Base-by-base conservation (phyloP, 2,888 invertebrate species). In the Pachycephus smyrnensis region DNA sequence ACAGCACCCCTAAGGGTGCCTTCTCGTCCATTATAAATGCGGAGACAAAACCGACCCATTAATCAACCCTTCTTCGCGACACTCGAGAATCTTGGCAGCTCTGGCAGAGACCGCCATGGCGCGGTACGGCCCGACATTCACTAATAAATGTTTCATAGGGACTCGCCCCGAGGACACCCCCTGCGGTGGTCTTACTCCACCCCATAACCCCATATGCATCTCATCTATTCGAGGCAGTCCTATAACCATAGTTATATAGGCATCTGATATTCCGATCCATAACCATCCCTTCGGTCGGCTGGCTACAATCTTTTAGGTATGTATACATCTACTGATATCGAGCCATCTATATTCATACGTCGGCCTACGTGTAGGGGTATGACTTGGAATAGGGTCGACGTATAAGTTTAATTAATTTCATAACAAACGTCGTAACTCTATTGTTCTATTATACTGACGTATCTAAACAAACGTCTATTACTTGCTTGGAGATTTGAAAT, bases 121-220 rank as follows among this genome's bases (percentile, higher is more conserved):
- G 6, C 23, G 37, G 37, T 37, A 37, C 74, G 79, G 80, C 80
- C 80, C 76, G 77, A 80, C 81, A 79, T 84, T 83, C 79, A 78
- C 86, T 87, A 87, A 88, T 88, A 86, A 88, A 88, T 87, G 84
- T 86, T 85, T 86, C 85, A 86, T 81, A 79, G 80, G 73, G 37
- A 77, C 78, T 73, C 78, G 80, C 75, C 75, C 75, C 79, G 76
- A 77, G 77, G 79, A 77, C 73, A 79, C 77, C 81, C 77, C 81
- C 75, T 75, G 76, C 75, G 81, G 81, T 76, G 81, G 73, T 68
- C 35, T 69, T 69, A 11, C 69, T 32, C 69, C 69, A 32, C 32
- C 69, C 69, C 69, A 15, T 30, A 69, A 32, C 32, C 69, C 69
- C 69, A 32, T 30, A 30, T 69, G 69, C 69, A 69, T 69, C 69